Conservation (phyloP, 2,888 invertebrate species). For the Chymomyza caudatula region DNA sequence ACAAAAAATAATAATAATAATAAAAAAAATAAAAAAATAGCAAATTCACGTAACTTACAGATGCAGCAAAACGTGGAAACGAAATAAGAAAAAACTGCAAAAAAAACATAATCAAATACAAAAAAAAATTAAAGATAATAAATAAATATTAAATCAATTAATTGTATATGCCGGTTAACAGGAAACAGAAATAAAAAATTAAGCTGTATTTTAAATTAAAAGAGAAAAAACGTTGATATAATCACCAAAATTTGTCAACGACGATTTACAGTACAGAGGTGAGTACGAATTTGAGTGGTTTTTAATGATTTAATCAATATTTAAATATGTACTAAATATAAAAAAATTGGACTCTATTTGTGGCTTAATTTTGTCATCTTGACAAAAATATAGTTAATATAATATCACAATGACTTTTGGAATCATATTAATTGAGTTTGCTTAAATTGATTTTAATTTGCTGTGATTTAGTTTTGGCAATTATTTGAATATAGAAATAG, state of each 20-base stretch:
- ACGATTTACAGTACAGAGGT: neutral
- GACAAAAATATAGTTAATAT: neutral
- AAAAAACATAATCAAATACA: neutral
- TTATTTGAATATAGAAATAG: too few species aligned
- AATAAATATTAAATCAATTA: constrained; percentile 35
- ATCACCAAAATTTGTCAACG: neutral
- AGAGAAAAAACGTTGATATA: neutral
- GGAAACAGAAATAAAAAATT: constrained; percentile 24
- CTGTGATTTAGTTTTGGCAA: too few species aligned
- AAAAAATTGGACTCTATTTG: neutral
- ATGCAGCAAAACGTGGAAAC: neutral
- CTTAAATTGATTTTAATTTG: too few species aligned
- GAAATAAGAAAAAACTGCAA: neutral
- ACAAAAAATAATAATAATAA: neutral
- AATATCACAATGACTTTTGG: neutral
- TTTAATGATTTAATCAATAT: neutral
- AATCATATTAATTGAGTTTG: neutral
- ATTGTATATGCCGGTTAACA: constrained; percentile 27
- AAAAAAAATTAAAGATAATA: neutral
- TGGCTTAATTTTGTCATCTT: neutral
- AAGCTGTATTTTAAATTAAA: constrained; percentile 1
- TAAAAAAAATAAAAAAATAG: neutral
- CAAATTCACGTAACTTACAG: neutral
- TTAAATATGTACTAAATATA: neutral
- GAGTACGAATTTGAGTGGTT: neutral